Evolutionary conservation across 1,140 invertebrate genomes (phyloP).

Genomic region (Ceratitis capitata): DNA sequence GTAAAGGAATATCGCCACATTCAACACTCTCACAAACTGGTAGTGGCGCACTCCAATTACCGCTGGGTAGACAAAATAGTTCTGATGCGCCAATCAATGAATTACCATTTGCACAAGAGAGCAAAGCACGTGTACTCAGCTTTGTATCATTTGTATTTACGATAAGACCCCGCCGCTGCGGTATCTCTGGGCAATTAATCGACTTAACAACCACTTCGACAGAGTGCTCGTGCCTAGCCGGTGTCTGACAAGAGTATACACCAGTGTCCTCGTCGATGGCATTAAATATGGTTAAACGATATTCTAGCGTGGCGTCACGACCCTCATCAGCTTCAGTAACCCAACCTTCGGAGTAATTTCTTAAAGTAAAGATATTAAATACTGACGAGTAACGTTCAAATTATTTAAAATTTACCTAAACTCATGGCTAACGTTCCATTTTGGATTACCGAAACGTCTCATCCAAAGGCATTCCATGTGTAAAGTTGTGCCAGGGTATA

Average conservation of each 20-base stretch:
- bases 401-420: slow-evolving; percentile 67
- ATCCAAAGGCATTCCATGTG: slow-evolving; percentile 91
- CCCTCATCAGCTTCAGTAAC: slow-evolving; percentile 82
- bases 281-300: slow-evolving; percentile 81
- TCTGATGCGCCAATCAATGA: slow-evolving; percentile 78
- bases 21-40: slow-evolving; percentile 85
- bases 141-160: slow-evolving; percentile 76
- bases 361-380: slow-evolving; percentile 48
- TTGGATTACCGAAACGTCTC: slow-evolving; percentile 82
- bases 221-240: slow-evolving; percentile 80
- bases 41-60: slow-evolving; percentile 83
- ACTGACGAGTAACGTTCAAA: neutral
- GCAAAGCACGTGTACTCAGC: slow-evolving; percentile 77
- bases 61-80: slow-evolving; percentile 79
- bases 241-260: slow-evolving; percentile 82
- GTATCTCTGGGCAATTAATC: slow-evolving; percentile 78
- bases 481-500: slow-evolving; percentile 84
- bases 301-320: slow-evolving; percentile 81
- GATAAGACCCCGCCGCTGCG: slow-evolving; percentile 75
- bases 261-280: slow-evolving; percentile 83
- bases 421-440: slow-evolving; percentile 81
- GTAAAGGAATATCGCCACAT: slow-evolving; percentile 75
- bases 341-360: slow-evolving; percentile 85
- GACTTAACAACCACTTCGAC: slow-evolving; percentile 84
- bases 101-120: slow-evolving; percentile 85